Base-by-base conservation (phyloP, 2,113 vertebrate species). In the Zosterops pallidus region DNA sequence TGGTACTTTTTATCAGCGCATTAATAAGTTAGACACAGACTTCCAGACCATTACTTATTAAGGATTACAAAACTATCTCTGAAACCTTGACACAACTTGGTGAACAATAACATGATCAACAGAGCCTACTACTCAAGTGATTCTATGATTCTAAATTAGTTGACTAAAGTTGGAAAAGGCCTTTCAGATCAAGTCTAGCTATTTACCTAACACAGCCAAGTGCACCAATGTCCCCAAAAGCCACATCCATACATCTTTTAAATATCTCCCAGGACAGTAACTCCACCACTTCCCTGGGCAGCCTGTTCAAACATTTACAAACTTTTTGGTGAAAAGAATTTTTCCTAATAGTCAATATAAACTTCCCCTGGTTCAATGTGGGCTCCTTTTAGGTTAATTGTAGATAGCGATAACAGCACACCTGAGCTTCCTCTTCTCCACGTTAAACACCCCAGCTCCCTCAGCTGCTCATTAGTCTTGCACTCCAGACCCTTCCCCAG, bases 271-370 rank as follows among this genome's bases (percentile, higher is more conserved):
- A 55, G 24, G 37, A 69, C 19, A 35, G 31, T 9, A 8, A 82
- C 21, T 18, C 28, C 24, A 75, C 7, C 19, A 39, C 37, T 63
- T 62, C 12, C 9, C 11, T 25, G 9, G 23, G 20, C 26, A 63
- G 42, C 12, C 33, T 63, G 24, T 19, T 56, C 55, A 55, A 62
- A 22, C 2, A 9, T 28, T 44, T 29, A 50, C 31, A 75, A 75
- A 23, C 14, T 4, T 68, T 62, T 5, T 3, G 1, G 11, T 15
- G 12, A 80, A 55, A 4, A 6, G 0, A 5, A 3, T 21, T 21
- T 29, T 42, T 56, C 23, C 11, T 22, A 75, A 44, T 37, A 75
- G 15, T 11, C 11, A 81, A 50, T 9, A 23, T 63, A 63, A 69
- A 56, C 11, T 15, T 56, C 13, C 16, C 22, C 9, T 62, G 33